Evolutionary conservation across 2,797 vertebrate species (phyloP).

Genomic region (Megaceryle alcyon): DNA sequence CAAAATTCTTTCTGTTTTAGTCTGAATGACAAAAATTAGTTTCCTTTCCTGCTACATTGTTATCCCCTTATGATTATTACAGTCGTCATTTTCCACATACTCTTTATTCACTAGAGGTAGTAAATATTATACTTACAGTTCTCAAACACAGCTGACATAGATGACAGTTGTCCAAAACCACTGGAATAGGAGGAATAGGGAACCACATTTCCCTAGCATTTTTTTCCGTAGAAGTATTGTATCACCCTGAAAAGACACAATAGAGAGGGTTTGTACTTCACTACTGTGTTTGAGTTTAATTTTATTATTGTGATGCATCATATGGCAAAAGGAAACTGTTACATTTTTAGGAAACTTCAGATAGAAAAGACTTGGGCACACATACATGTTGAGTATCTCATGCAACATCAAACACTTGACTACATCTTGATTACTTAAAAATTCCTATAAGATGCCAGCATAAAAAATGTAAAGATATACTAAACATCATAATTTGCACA

Average conservation of each 20-base stretch:
- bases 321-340: not conserved
- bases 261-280: not conserved
- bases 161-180: not conserved
- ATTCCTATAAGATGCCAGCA: not conserved
- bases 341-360: not conserved
- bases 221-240: not conserved
- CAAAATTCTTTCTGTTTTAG: not conserved
- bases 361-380: not conserved
- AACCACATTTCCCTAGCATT: not conserved
- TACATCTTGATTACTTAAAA: not conserved
- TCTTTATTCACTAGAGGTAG: not conserved
- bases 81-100: not conserved
- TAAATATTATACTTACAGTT: not conserved
- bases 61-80: not conserved
- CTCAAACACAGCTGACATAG: not conserved
- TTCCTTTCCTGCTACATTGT: not conserved
- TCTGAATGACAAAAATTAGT: not conserved
- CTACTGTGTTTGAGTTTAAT: not conserved
- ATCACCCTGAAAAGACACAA: not conserved
- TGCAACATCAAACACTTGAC: not conserved
- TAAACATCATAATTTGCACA: not conserved
- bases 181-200: not conserved
- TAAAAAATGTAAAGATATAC: not conserved
- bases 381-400: not conserved
- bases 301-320: not conserved